Base-by-base conservation (phyloP, 2,888 invertebrate species). In the Celastrina argiolus region DNA sequence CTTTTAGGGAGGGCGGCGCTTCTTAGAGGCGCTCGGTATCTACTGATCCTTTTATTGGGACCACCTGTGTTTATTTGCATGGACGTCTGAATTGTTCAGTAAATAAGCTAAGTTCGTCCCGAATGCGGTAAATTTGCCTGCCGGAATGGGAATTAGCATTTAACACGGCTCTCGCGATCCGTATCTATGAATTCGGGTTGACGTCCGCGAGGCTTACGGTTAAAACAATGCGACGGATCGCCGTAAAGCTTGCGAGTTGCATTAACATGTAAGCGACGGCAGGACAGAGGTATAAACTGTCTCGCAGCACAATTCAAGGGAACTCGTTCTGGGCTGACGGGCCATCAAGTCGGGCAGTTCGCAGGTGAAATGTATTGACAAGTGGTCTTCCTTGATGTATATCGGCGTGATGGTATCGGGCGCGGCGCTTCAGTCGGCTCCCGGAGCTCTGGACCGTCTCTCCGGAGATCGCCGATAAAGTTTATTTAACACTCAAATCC, bases 281-380 rank as follows among this genome's bases (percentile, higher is more conserved):
- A 83, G 75, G 81, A 82, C 84, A 84, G 78, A 79, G 78, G 82
- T 84, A 88, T 88, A 87, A 87, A 88, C 83, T 78, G 77, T 80
- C 80, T 76, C 75, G 81, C 81, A 81, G 79, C 80, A 87, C 87
- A 87, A 87, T 88, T 88, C 84, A 87, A 82, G 84, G 83, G 82
- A 88, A 89, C 89, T 76, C 75, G 89, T 88, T 84, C 82, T 79
- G 78, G 75, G 74, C 79, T 72, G 86, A 87, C 85, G 81, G 83
- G 76, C 83, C 87, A 85, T 88, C 88, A 87, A 83, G 84, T 81
- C 72, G 71, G 75, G 67, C 76, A 78, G 79, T 76, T 81, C 78
- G 82, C 89, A 87, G 85, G 88, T 90, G 89, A 89, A 86, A 85
- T 87, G 89, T 89, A 90, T 89, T 89, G 90, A 91, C 90, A 88